Evolutionary conservation across 2,797 vertebrate species (phyloP).

Genomic region (Agapornis canus): DNA sequence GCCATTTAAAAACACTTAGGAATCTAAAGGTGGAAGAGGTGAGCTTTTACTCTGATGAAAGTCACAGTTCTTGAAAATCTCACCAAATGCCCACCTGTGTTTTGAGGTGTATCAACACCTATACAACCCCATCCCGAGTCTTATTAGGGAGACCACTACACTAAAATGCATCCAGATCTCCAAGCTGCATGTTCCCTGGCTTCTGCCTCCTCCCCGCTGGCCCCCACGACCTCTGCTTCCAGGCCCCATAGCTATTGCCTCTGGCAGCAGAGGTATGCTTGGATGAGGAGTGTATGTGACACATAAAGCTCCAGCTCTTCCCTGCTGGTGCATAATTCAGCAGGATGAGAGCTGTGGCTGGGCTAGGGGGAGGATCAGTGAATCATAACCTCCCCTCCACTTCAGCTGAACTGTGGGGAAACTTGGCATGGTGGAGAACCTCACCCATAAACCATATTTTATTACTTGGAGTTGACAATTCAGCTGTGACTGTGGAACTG

Average conservation of each 20-base stretch:
- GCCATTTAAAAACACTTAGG: not conserved
- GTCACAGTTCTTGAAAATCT: not conserved
- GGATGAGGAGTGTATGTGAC: not conserved
- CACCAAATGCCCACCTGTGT: not conserved
- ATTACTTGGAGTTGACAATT: conserved; percentile 31
- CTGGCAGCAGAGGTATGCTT: not conserved
- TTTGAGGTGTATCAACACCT: not conserved
- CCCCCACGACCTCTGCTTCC: not conserved
- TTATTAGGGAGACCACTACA: not conserved
- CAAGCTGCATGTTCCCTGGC: not conserved
- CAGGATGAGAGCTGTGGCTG: not conserved
- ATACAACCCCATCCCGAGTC: not conserved
- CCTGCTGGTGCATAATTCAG: not conserved
- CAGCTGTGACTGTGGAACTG: not conserved
- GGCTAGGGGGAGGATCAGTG: not conserved
- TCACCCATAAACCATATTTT: conserved; percentile 10
- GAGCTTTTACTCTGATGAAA: not conserved
- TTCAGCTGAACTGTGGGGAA: conserved; percentile 32
- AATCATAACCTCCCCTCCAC: not conserved
- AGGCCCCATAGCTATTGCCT: not conserved
- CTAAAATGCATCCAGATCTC: not conserved
- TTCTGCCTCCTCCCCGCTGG: not conserved
- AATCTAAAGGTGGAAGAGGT: not conserved
- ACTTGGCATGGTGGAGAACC: conserved; percentile 4
- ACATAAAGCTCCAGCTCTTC: not conserved